phyloP scores from a whole-genome alignment of 2,797 vertebrate species.

The Phylloscopus collybita region DNA sequence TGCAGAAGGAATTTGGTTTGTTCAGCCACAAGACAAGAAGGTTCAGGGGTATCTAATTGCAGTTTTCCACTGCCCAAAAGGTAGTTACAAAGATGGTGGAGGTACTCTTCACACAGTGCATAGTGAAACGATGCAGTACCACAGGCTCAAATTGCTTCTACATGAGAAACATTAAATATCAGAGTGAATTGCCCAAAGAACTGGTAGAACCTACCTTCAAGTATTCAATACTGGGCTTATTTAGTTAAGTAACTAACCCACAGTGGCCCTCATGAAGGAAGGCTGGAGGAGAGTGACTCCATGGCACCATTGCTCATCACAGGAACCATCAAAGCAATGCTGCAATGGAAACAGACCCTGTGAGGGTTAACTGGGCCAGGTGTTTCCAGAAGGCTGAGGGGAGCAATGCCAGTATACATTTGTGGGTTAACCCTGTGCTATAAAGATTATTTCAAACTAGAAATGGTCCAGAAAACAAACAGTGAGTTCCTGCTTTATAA shows the following conservation, averaged over 20 bases:
- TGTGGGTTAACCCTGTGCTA: neutral
- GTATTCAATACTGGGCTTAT: neutral
- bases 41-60: neutral
- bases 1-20: neutral
- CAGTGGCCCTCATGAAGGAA: neutral
- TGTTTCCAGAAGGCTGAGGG: neutral
- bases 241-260: neutral
- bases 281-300: neutral
- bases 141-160: neutral
- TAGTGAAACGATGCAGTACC: neutral
- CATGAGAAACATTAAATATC: neutral
- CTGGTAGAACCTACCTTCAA: neutral
- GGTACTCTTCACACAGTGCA: neutral
- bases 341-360: accelerated
- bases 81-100: neutral
- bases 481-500: neutral
- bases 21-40: neutral
- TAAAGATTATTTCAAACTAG: neutral
- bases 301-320: neutral
- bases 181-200: neutral
- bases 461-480: neutral
- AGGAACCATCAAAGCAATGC: neutral
- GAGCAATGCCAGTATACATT: neutral
- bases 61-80: neutral
- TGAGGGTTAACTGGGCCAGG: neutral